These are phyloP conservation scores for Garra rufa DNA, from an alignment of 2,113 vertebrate species.

Conservation along the genomic window DNA sequence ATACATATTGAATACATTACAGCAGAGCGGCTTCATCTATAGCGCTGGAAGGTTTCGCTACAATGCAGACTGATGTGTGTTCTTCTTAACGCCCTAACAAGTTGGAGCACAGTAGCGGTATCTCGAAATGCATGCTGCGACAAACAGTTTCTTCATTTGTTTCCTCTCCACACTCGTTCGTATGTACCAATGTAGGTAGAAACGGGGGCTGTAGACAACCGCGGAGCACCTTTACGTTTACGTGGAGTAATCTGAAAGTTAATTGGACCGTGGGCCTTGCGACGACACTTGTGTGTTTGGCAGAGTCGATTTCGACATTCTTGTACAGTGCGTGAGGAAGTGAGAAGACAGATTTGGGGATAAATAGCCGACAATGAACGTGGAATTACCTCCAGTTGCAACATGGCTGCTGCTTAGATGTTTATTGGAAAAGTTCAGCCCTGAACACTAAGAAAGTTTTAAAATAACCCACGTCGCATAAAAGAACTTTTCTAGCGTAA, in stretches of 20 bases:
- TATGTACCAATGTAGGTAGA: conserved; percentile 52
- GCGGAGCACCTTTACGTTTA: conserved; percentile 66
- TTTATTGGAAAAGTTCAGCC: conserved; percentile 76
- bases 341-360: conserved; percentile 36
- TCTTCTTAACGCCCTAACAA: background rate
- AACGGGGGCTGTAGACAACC: conserved; percentile 61
- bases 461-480: conserved; percentile 11
- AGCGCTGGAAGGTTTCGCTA: background rate
- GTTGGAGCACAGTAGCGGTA: background rate
- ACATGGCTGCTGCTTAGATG: conserved; percentile 76
- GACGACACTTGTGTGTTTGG: background rate
- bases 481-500: background rate
- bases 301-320: background rate
- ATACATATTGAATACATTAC: conserved; percentile 56
- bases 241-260: conserved; percentile 62
- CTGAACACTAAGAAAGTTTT: conserved; percentile 73
- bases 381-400: conserved; percentile 73
- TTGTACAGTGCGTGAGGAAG: background rate
- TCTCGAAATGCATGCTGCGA: conserved; percentile 3
- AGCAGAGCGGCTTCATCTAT: background rate
- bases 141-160: conserved; percentile 47
- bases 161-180: conserved; percentile 1
- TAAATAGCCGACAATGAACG: conserved; percentile 59
- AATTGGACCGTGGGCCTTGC: conserved; percentile 25
- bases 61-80: background rate